These are phyloP conservation scores for Oceanites oceanicus DNA, from an alignment of 2,113 vertebrate species.

Conservation along the genomic window DNA sequence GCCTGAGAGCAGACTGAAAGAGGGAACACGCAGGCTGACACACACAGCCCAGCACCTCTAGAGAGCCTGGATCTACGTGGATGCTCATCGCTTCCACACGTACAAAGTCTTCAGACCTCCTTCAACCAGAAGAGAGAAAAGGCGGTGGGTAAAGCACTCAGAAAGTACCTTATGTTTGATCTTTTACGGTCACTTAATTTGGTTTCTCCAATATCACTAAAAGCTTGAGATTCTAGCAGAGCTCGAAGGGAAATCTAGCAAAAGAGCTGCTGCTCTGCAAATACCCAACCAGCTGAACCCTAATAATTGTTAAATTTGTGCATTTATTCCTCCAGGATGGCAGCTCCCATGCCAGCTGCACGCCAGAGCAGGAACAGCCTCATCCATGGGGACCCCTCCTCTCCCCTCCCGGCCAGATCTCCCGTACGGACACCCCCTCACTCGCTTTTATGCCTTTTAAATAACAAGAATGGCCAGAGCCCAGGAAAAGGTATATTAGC, in stretches of 20 bases:
- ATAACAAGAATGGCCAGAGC: neutral
- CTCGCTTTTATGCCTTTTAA: neutral
- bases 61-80: neutral
- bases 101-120: neutral
- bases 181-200: neutral
- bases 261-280: neutral
- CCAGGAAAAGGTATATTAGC: neutral
- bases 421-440: accelerated
- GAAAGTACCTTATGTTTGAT: neutral
- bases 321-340: too few species aligned
- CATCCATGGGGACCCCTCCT: too few species aligned
- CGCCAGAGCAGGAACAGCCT: neutral
- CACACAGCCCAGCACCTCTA: neutral
- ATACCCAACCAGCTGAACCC: too few species aligned
- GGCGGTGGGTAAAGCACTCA: neutral
- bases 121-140: neutral
- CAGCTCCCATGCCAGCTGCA: neutral
- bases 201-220: neutral
- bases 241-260: neutral
- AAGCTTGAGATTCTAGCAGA: neutral
- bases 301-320: neutral
- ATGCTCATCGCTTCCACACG: neutral
- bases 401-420: neutral
- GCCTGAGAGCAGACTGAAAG: neutral
- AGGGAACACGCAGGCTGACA: too few species aligned